Conservation (phyloP, 2,888 invertebrate genomes). For the Trichogramma dendrolimi region DNA sequence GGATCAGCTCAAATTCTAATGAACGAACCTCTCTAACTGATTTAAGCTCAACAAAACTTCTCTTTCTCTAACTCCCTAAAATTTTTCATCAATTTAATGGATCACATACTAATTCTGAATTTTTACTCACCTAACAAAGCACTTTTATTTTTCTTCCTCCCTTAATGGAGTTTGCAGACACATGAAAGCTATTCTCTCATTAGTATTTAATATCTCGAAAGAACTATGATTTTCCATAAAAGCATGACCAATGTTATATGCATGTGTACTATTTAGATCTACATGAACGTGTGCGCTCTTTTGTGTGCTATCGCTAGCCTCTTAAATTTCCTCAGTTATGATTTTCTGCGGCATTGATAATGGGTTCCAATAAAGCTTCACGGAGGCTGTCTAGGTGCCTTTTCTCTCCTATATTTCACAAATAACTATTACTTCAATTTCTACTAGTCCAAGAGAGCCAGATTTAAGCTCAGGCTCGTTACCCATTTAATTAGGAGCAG, state of each 20-base stretch:
- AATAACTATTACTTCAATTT: constrained; percentile 37
- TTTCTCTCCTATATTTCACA: constrained; percentile 17
- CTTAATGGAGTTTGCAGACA: neutral
- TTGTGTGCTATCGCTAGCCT: constrained; percentile 18
- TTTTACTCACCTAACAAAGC: no score
- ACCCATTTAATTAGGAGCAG: constrained; percentile 39
- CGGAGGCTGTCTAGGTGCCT: constrained; percentile 10
- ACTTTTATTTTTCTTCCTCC: no score
- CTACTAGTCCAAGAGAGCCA: constrained; percentile 30
- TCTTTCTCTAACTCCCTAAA: no score
- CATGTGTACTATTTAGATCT: no score
- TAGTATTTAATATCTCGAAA: constrained; percentile 45
- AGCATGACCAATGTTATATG: neutral
- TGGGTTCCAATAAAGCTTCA: constrained; percentile 24
- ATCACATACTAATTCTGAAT: no score
- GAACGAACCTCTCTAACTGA: no score
- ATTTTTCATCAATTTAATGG: no score
- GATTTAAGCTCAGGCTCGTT: constrained; percentile 34
- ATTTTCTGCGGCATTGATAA: constrained; percentile 38
- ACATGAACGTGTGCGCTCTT: constrained; percentile 10
- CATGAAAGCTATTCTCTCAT: constrained; percentile 34
- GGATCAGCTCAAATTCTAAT: no score
- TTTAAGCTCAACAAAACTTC: no score
- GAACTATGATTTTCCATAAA: constrained; percentile 45
- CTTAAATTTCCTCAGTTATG: constrained; percentile 42